phyloP scores from a whole-genome alignment of 2,113 vertebrate genomes.

The Meleagris gallopavo region DNA sequence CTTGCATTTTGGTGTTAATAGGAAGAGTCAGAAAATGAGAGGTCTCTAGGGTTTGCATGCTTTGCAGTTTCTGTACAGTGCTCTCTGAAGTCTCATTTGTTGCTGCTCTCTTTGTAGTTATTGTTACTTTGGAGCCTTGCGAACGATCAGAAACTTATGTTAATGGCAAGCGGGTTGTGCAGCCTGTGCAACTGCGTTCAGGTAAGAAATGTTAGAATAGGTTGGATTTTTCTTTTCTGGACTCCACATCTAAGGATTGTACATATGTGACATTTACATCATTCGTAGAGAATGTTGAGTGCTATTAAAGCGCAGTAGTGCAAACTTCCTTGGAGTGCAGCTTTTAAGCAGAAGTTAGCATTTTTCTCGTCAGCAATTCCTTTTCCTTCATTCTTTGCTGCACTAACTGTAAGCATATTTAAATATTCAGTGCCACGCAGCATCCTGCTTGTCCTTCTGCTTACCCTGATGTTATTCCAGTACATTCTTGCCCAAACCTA shows the following conservation, averaged over 20 bases:
- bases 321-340: background rate
- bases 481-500: constrained; percentile 9
- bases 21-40: background rate
- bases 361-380: background rate
- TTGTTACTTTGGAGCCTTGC: constrained; percentile 94
- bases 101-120: constrained; percentile 79
- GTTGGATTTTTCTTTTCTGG: background rate
- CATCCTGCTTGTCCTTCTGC: constrained; percentile 16
- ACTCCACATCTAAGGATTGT: background rate
- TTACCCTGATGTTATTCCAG: constrained; percentile 37
- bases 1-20: background rate
- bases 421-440: background rate
- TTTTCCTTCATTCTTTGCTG: background rate
- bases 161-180: constrained; percentile 94
- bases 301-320: background rate
- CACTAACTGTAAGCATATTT: background rate
- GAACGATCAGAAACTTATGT: constrained; percentile 97
- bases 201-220: constrained; percentile 72
- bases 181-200: constrained; percentile 93
- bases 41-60: background rate
- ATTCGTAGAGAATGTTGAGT: background rate
- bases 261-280: accelerated
- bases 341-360: background rate
- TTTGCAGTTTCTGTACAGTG: background rate
- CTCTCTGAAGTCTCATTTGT: background rate